A percentile compares a stretch with the other conserved stretches of the same genome.
Evolutionary conservation across 2,797 vertebrate species (phyloP).

Genomic region (Anniella stebbinsi): DNA sequence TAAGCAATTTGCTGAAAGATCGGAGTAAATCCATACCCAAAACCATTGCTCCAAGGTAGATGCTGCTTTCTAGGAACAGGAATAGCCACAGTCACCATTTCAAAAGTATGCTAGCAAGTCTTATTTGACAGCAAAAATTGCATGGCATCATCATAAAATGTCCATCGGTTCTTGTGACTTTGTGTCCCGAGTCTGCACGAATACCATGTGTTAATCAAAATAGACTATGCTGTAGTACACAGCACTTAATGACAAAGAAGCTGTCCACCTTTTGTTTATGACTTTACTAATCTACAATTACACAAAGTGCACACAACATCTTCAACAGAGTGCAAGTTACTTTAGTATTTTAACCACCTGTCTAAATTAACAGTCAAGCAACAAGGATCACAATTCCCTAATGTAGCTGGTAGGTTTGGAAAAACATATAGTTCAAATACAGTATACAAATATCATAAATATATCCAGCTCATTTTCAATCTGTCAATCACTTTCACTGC

Average conservation of each 20-base stretch:
- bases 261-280: background rate
- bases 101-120: background rate
- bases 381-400: background rate
- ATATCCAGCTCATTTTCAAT: background rate
- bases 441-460: background rate
- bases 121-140: background rate
- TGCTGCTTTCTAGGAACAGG: background rate
- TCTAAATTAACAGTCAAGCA: slow-evolving; percentile 11
- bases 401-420: background rate
- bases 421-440: background rate
- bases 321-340: background rate
- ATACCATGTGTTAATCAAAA: background rate
- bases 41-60: no score
- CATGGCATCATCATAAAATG: background rate
- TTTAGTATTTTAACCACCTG: background rate
- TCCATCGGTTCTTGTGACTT: background rate
- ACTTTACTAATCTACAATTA: background rate
- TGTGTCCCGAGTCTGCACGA: background rate
- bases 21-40: background rate
- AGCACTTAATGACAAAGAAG: background rate
- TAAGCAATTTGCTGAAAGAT: background rate
- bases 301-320: background rate
- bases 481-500: background rate
- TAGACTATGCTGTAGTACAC: background rate
- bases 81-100: background rate